phyloP scores from a whole-genome alignment of 2,113 vertebrate genomes.

The Sinosuthora webbiana region DNA sequence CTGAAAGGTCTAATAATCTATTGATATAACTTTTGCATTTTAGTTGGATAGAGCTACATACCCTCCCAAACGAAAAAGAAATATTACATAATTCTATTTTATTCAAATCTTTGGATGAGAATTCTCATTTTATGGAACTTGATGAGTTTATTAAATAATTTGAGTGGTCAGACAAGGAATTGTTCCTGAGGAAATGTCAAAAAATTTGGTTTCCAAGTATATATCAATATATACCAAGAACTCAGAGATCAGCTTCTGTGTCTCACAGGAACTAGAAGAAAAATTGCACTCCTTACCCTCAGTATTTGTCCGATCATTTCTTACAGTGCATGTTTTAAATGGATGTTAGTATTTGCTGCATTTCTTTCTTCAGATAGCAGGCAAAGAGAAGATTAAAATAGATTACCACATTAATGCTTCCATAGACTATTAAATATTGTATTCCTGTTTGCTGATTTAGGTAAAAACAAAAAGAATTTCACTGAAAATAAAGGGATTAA shows the following conservation, averaged over 20 bases:
- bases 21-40: neutral
- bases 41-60: neutral
- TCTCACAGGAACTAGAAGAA: neutral
- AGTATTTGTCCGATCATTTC: neutral
- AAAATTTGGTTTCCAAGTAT: neutral
- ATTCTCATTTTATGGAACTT: neutral
- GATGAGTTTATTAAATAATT: neutral
- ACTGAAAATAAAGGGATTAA: conserved; percentile 10
- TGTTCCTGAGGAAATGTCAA: neutral
- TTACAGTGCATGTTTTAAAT: neutral
- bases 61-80: neutral
- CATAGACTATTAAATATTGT: conserved; percentile 9
- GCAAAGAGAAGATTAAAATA: conserved; percentile 43
- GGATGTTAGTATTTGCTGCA: neutral
- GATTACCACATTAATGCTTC: conserved; percentile 9
- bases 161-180: neutral
- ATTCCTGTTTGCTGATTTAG: conserved; percentile 19
- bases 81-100: neutral
- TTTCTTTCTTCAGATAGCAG: neutral
- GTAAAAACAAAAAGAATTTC: neutral
- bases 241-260: neutral
- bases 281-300: neutral
- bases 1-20: neutral
- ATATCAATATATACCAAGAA: neutral
- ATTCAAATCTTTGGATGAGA: neutral